These are phyloP conservation scores for Parthenolecanium corni DNA, from an alignment of 2,888 invertebrate species.

Conservation along the genomic window DNA sequence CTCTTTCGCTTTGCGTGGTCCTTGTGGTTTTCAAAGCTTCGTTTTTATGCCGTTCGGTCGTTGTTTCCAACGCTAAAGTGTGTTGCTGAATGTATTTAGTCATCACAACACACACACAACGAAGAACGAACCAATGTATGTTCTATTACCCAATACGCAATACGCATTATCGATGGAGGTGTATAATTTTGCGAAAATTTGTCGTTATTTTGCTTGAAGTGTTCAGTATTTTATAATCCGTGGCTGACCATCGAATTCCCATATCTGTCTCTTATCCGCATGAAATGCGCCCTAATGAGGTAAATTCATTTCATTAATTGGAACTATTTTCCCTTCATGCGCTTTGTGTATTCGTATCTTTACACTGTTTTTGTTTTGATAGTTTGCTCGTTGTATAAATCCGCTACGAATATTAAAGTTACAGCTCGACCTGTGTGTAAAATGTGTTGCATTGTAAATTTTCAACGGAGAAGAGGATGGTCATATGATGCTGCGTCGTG, in stretches of 20 bases:
- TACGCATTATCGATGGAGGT: no score
- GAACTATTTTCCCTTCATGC: constrained; percentile 17
- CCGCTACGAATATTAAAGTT: constrained; percentile 12
- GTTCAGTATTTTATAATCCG: no score
- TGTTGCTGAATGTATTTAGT: no score
- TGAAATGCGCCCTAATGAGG: not conserved
- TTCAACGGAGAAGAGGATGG: constrained; percentile 9
- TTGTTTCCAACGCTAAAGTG: no score
- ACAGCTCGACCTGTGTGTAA: constrained; percentile 26
- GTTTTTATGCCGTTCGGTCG: no score
- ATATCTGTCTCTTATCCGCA: not conserved
- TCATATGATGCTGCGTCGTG: constrained; percentile 21
- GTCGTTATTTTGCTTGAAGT: no score
- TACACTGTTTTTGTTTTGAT: constrained; percentile 23
- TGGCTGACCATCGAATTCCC: not conserved
- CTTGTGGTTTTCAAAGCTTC: no score
- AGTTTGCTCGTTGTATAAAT: constrained; percentile 12
- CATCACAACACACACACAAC: no score
- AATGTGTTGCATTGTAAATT: constrained; percentile 27
- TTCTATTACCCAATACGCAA: no score
- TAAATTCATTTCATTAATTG: not conserved
- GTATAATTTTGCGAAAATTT: no score
- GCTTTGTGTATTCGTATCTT: constrained; percentile 15
- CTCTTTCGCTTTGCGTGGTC: no score
- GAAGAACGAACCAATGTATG: no score